A percentile compares a stretch with the other conserved stretches of the same genome.
phyloP scores from a whole-genome alignment of 2,113 vertebrate species.

The Zosterops pallidus region DNA sequence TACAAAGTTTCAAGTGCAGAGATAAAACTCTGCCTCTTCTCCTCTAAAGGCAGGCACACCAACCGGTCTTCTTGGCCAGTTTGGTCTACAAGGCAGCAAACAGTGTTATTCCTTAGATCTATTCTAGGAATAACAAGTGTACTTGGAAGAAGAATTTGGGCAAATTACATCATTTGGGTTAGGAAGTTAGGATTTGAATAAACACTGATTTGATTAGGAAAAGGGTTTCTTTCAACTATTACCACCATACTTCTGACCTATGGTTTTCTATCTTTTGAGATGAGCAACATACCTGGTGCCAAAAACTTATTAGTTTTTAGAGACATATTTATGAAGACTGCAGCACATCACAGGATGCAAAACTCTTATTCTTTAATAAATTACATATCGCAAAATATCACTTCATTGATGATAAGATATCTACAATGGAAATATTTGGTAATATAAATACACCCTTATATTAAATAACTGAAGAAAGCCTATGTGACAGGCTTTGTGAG shows the following conservation, averaged over 20 bases:
- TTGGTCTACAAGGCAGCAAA: neutral
- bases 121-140: fast-evolving
- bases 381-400: neutral
- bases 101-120: neutral
- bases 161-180: neutral
- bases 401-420: neutral
- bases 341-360: neutral
- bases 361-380: neutral
- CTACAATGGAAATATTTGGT: neutral
- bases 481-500: neutral
- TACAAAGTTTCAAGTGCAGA: neutral
- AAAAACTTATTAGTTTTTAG: neutral
- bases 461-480: neutral
- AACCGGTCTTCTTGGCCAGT: neutral
- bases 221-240: neutral
- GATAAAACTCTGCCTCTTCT: neutral
- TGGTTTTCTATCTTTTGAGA: neutral
- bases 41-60: fast-evolving
- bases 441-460: neutral
- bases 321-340: neutral
- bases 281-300: neutral
- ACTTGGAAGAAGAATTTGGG: neutral
- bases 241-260: neutral
- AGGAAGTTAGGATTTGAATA: neutral
- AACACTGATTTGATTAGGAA: neutral